Base-by-base conservation (phyloP, 2,113 vertebrate genomes). In the Leucopternis melanops region DNA sequence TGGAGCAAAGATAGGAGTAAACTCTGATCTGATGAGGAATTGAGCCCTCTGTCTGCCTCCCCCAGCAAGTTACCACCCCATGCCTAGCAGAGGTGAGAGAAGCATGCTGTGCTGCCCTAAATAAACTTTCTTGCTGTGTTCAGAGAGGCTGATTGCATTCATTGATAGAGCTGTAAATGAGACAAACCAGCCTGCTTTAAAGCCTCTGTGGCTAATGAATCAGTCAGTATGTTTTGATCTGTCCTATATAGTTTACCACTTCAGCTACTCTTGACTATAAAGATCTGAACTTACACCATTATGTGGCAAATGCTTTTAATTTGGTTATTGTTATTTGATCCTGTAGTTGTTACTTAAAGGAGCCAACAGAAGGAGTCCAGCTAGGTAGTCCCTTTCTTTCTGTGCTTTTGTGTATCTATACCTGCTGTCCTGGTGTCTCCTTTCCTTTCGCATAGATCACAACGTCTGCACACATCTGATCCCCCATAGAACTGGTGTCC, bases 401-500 rank as follows among this genome's bases (percentile, higher is more conserved):
- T 57, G 25, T 45, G 57, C 80, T 85, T 90, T 71, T 70, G 69
- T 75, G 23, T 67, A 34, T 52, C 10, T n/a, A 4, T 34, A 59
- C 14, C 72, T 40, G 26, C 5, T 59, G 44, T 67, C 49, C 12
- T 57, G 94, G 95, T 95, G 84, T 97, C 91, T 80, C 54, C 93
- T 96, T 96, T 95, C 95, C 52, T 55, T 23, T 74, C 16, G 52
- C 86, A 29, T 79, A 66, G 86, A 81, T 96, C 90, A 23, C 75
- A 66, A 13, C 0, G 1, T 72, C 80, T 11, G 52, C 77, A 42
- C 44, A n/a, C 80, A 95, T 52, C 91, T 42, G 86, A 96, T 96
- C 77, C 61, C 65, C 26, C 7, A 0, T 15, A 36, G 83, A 81
- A n/a, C 81, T 82, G n/a, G 6, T 88, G 58, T 34, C 91, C 86